phyloP scores from a whole-genome alignment of 2,113 vertebrate species.

The Microcebus lehilahytsara region DNA sequence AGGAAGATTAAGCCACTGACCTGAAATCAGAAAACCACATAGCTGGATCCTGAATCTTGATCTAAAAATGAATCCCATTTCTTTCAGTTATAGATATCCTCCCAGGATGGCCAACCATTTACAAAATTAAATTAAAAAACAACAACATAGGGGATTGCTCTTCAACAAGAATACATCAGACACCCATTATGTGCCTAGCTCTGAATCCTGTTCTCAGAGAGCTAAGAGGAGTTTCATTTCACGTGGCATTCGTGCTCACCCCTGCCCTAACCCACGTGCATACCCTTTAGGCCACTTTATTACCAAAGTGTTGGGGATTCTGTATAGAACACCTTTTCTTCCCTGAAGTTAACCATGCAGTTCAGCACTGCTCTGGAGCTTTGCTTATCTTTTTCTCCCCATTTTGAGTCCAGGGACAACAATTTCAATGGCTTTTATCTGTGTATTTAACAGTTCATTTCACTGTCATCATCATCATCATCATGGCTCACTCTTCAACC shows the following conservation, averaged over 20 bases:
- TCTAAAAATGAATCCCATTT: not conserved
- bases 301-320: not conserved
- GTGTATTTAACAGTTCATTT: not conserved
- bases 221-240: not conserved
- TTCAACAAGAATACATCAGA: not conserved
- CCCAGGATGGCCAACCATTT: not conserved
- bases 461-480: not conserved
- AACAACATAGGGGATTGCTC: not conserved
- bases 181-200: not conserved
- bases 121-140: not conserved
- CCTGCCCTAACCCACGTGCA: rapidly evolving
- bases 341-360: not conserved
- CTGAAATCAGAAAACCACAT: not conserved
- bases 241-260: not conserved
- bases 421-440: not conserved
- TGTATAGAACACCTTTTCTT: not conserved
- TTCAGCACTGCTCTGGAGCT: not conserved
- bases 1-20: not conserved
- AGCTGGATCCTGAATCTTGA: not conserved
- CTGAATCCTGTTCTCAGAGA: not conserved
- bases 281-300: not conserved
- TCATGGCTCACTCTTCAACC: not conserved
- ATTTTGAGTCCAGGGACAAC: not conserved
- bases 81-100: not conserved
- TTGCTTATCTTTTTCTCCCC: not conserved